Evolutionary conservation across 1,140 invertebrate genomes (phyloP).

Genomic region (Cydia fagiglandana): DNA sequence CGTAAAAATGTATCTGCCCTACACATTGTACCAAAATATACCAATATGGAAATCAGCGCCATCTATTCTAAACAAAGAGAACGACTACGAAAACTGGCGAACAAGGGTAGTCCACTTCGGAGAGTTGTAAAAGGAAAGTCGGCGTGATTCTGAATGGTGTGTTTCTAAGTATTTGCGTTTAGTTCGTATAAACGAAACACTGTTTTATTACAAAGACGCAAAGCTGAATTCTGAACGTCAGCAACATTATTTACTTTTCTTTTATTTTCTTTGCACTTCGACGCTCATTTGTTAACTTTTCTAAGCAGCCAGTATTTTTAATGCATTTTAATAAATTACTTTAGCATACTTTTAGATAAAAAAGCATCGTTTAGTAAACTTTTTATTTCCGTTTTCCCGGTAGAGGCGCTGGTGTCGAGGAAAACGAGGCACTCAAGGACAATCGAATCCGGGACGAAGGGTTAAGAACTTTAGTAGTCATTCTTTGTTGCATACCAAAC

Average conservation of each 20-base stretch:
- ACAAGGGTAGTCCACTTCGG: conserved; percentile 36
- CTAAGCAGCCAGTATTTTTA: not conserved
- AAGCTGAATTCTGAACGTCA: not conserved
- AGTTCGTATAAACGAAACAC: not conserved
- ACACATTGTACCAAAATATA: not conserved
- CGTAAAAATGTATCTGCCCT: too few species aligned
- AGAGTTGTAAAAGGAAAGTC: conserved; percentile 26
- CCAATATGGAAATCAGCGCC: conserved; percentile 40
- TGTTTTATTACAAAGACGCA: not conserved
- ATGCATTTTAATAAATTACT: not conserved
- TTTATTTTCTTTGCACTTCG: conserved; percentile 19
- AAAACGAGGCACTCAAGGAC: conserved; percentile 13
- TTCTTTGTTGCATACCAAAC: conserved; percentile 19
- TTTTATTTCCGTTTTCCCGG: conserved; percentile 31
- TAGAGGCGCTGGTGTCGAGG: conserved; percentile 35
- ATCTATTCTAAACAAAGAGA: conserved; percentile 38
- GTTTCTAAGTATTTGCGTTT: conserved; percentile 21
- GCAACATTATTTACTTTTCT: not conserved
- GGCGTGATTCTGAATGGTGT: conserved; percentile 14
- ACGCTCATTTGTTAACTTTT: not conserved
- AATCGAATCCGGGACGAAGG: conserved; percentile 28
- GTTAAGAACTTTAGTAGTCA: conserved; percentile 5
- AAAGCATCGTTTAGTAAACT: not conserved
- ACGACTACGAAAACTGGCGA: conserved; percentile 34
- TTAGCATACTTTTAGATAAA: not conserved